These are phyloP conservation scores for Phaedon cochleariae DNA, from an alignment of 2,888 invertebrate species.

Conservation along the genomic window DNA sequence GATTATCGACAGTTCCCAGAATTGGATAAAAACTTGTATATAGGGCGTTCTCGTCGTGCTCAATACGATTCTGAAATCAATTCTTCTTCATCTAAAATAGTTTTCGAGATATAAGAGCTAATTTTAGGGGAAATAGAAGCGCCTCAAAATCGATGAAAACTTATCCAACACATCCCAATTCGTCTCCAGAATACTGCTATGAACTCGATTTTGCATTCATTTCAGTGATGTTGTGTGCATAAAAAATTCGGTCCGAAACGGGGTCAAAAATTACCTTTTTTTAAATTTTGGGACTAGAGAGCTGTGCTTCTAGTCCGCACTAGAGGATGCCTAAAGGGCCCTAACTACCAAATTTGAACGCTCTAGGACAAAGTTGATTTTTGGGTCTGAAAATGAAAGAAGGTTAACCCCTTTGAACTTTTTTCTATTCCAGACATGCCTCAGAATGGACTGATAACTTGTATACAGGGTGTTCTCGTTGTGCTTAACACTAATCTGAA, in stretches of 20 bases:
- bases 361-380: not conserved
- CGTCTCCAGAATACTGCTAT: not conserved
- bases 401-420: not conserved
- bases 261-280: not conserved
- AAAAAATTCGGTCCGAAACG: not conserved
- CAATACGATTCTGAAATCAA: not conserved
- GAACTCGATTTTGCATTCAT: not conserved
- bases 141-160: not conserved
- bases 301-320: not conserved
- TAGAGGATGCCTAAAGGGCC: not conserved
- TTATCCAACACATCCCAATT: not conserved
- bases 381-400: not conserved
- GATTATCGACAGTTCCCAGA: not conserved
- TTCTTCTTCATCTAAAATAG: not conserved
- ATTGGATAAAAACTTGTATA: not conserved
- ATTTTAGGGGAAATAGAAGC: not conserved
- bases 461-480: not conserved
- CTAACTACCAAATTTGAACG: not conserved
- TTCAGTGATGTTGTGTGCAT: not conserved
- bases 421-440: not conserved
- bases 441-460: not conserved
- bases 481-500: not conserved
- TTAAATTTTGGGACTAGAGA: not conserved
- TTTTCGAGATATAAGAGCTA: not conserved
- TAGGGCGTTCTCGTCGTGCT: not conserved